These are phyloP conservation scores for Drosophila dunni DNA, from an alignment of 1,140 invertebrate genomes.

Conservation along the genomic window DNA sequence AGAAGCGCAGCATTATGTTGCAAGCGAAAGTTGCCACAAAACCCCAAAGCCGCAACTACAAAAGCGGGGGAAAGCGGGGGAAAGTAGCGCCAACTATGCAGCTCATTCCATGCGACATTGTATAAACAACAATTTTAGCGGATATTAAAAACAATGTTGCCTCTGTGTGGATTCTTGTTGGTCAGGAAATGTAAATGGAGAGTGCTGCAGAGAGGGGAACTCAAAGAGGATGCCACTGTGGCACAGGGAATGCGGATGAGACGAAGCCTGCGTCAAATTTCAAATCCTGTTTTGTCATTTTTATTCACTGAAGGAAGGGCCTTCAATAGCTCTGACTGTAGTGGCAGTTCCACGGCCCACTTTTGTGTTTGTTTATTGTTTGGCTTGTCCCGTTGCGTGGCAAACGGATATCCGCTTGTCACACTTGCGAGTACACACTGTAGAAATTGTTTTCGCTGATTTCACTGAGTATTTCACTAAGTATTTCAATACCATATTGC, in stretches of 20 bases:
- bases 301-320: conserved; percentile 47
- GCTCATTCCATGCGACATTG: conserved; percentile 72
- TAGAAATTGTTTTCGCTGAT: conserved; percentile 42
- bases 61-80: too few relatives aligned
- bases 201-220: background rate
- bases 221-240: background rate
- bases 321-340: conserved; percentile 12
- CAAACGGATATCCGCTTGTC: conserved; percentile 72
- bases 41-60: conserved; percentile 58
- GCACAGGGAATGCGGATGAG: conserved; percentile 14
- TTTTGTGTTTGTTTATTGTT: conserved; percentile 45
- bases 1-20: conserved; percentile 18
- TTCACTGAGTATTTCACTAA: conserved; percentile 40
- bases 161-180: conserved; percentile 51
- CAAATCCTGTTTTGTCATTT: conserved; percentile 76
- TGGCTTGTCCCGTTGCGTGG: conserved; percentile 63
- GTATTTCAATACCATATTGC: conserved; percentile 14
- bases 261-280: conserved; percentile 65
- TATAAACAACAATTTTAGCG: conserved; percentile 83
- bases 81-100: conserved; percentile 50
- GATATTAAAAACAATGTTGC: conserved; percentile 83
- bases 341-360: conserved; percentile 10
- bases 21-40: conserved; percentile 51
- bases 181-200: conserved; percentile 29
- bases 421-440: conserved; percentile 59